These are phyloP conservation scores for Passer montanus DNA, from an alignment of 2,113 vertebrate species.

Conservation along the genomic window DNA sequence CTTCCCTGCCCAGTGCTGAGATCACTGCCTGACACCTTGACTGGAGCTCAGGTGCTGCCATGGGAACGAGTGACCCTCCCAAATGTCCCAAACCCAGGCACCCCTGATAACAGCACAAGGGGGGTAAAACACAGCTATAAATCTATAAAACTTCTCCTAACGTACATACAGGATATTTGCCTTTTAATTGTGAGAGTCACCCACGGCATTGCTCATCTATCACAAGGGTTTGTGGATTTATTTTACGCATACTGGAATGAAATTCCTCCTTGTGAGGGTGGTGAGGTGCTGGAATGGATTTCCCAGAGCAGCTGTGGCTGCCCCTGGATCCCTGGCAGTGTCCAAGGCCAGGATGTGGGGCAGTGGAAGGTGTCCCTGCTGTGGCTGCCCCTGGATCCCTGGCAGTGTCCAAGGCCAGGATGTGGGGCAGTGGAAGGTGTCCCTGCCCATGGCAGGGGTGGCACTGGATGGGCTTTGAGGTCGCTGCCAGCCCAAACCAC, in stretches of 20 bases:
- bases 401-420: neutral
- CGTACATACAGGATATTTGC: too few species aligned
- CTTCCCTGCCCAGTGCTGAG: neutral
- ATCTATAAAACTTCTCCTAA: too few species aligned
- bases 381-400: too few species aligned
- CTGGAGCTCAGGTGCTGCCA: neutral
- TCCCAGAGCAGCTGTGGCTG: neutral
- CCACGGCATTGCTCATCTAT: too few species aligned
- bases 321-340: neutral
- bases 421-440: neutral
- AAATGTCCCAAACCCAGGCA: neutral
- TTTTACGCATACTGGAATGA: accelerated
- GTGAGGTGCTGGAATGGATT: neutral
- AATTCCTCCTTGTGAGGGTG: neutral
- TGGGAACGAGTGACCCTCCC: neutral
- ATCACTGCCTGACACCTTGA: neutral
- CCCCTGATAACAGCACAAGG: too few species aligned
- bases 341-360: neutral
- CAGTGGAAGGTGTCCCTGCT: neutral
- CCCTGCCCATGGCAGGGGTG: neutral
- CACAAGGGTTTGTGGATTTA: accelerated
- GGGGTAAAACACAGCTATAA: too few species aligned
- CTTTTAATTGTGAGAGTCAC: too few species aligned
- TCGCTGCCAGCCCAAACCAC: neutral
- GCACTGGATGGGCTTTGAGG: neutral